Evolutionary conservation across 2,888 invertebrate species (phyloP).

Genomic region (Heliconius erato): DNA sequence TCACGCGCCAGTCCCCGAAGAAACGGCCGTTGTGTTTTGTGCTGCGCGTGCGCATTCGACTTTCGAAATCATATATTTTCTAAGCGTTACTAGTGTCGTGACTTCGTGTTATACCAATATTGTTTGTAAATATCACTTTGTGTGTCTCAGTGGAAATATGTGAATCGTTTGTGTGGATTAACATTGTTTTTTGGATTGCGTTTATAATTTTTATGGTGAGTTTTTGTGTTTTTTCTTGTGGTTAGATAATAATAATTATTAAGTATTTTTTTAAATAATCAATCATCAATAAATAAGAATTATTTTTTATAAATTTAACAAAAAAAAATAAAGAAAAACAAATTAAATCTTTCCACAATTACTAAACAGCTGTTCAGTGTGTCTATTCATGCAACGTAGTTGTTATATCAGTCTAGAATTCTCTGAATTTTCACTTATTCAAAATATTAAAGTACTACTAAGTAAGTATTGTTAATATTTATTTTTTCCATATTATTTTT

Average conservation of each 20-base stretch:
- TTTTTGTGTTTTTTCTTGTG: not conserved
- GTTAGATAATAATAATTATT: not conserved
- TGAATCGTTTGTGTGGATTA: slow-evolving; percentile 65
- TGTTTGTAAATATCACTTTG: slow-evolving; percentile 65
- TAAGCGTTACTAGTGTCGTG: slow-evolving; percentile 47
- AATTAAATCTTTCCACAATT: not conserved
- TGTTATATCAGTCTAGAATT: not conserved
- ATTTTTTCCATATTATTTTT: not conserved
- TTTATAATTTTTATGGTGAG: slow-evolving; percentile 76
- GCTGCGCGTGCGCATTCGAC: slow-evolving; percentile 62
- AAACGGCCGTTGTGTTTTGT: slow-evolving; percentile 63
- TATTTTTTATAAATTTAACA: not conserved
- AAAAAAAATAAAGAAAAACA: not conserved
- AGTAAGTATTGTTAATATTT: not conserved
- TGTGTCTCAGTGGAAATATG: slow-evolving; percentile 63
- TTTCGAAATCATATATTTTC: slow-evolving; percentile 57
- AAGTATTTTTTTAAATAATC: too few relatives aligned
- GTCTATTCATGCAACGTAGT: slow-evolving; percentile 8
- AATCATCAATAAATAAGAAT: not conserved
- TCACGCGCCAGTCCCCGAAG: slow-evolving; percentile 73
- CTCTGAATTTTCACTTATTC: not conserved
- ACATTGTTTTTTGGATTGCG: slow-evolving; percentile 60
- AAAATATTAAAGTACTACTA: not conserved
- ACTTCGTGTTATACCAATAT: slow-evolving; percentile 59
- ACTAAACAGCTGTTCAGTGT: slow-evolving; percentile 4